Conservation (phyloP, 2,113 vertebrate species). For the Octodon degus region DNA sequence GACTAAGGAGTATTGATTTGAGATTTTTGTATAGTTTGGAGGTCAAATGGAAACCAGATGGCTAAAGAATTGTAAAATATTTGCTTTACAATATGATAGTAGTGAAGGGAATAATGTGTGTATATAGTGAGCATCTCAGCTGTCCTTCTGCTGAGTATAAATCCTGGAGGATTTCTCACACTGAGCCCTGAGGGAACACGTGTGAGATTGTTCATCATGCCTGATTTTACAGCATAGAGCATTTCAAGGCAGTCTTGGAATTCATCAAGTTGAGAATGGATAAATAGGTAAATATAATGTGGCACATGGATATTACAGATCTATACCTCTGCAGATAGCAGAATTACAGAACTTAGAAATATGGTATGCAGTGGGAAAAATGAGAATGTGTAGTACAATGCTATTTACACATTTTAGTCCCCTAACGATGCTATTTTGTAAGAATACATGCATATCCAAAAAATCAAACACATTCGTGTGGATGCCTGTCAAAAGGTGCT, state of each 20-base stretch:
- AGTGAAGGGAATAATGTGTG: not conserved
- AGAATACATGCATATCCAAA: not conserved
- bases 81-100: conserved; percentile 58
- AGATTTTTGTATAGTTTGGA: conserved; percentile 65
- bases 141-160: not conserved
- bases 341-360: not conserved
- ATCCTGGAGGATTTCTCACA: conserved; percentile 20
- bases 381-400: not conserved
- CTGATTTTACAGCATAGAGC: conserved; percentile 13
- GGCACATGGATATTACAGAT: not conserved
- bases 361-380: not conserved
- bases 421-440: not conserved
- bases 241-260: not conserved
- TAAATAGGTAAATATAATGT: not conserved
- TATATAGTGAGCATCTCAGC: not conserved
- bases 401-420: not conserved
- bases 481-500: not conserved
- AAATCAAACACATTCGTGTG: not conserved
- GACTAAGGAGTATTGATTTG: conserved; percentile 61
- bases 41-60: conserved; percentile 69
- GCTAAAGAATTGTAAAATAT: conserved; percentile 42
- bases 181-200: not conserved
- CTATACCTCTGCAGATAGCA: not conserved
- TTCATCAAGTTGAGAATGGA: not conserved
- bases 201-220: not conserved